Evolutionary conservation across 2,797 vertebrate genomes (phyloP).

Genomic region (Sebastes kiyomatsui): DNA sequence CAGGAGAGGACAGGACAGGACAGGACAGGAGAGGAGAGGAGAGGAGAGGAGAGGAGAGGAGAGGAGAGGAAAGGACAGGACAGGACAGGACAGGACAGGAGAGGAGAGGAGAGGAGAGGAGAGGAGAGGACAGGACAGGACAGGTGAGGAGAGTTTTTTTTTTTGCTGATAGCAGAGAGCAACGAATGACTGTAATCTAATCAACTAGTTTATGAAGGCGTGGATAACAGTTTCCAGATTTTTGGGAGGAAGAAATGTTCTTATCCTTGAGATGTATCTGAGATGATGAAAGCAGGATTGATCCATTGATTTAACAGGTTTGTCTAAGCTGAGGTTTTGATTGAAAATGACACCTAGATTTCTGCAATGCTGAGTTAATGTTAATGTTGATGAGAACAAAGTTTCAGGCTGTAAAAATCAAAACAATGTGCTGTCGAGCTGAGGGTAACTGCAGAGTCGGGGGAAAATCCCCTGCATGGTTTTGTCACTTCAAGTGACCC

Average conservation of each 20-base stretch:
- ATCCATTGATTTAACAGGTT: background rate
- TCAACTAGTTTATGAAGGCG: background rate
- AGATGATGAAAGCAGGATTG: background rate
- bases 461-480: too few relatives aligned
- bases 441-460: too few relatives aligned
- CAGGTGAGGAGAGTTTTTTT: background rate
- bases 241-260: background rate
- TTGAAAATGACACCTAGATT: too few relatives aligned
- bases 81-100: background rate
- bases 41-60: background rate
- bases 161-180: background rate
- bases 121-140: too few relatives aligned
- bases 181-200: background rate
- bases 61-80: background rate
- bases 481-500: too few relatives aligned
- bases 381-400: background rate
- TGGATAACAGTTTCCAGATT: background rate
- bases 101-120: background rate
- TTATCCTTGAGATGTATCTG: background rate
- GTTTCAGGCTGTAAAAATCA: background rate
- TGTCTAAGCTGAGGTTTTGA: too few relatives aligned
- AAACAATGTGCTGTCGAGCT: background rate
- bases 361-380: too few relatives aligned
- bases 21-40: fast-evolving
- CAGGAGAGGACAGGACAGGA: background rate